phyloP scores from a whole-genome alignment of 2,888 invertebrate genomes.

The Brenthis ino region DNA sequence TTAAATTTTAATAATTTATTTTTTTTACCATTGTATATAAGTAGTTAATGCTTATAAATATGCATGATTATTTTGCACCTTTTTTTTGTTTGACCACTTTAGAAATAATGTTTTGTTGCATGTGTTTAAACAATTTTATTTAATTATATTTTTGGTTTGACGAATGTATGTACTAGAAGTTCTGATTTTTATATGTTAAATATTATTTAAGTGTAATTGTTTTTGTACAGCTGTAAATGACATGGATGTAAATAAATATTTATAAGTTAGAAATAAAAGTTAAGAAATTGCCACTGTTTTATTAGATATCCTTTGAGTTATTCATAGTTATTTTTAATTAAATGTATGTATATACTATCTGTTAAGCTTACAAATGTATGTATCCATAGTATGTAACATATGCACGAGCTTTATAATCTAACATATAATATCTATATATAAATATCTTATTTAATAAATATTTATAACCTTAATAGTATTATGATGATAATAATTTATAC shows the following conservation, averaged over 20 bases:
- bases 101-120: slow-evolving; percentile 19
- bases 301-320: slow-evolving; percentile 53
- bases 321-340: slow-evolving; percentile 21
- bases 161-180: slow-evolving; percentile 2
- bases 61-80: slow-evolving; percentile 66
- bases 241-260: slow-evolving; percentile 64
- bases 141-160: slow-evolving; percentile 7
- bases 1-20: slow-evolving; percentile 53
- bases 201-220: slow-evolving; percentile 37
- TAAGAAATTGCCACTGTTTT: slow-evolving; percentile 66
- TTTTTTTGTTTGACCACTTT: slow-evolving; percentile 43
- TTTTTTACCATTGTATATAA: slow-evolving; percentile 42
- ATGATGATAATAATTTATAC: too few relatives aligned
- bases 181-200: slow-evolving; percentile 29
- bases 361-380: slow-evolving; percentile 9
- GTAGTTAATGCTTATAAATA: slow-evolving; percentile 49
- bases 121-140: slow-evolving; percentile 20
- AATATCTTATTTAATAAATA: too few relatives aligned
- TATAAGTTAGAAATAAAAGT: slow-evolving; percentile 68
- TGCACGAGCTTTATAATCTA: too few relatives aligned
- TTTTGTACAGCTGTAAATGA: slow-evolving; percentile 51
- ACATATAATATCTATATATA: too few relatives aligned
- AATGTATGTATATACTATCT: background rate
- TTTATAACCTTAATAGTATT: too few relatives aligned
- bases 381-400: too few relatives aligned